A percentile compares a stretch with the other conserved stretches of the same genome.
Conservation (phyloP, 2,888 invertebrate species). For the Pharmacophagus antenor region DNA sequence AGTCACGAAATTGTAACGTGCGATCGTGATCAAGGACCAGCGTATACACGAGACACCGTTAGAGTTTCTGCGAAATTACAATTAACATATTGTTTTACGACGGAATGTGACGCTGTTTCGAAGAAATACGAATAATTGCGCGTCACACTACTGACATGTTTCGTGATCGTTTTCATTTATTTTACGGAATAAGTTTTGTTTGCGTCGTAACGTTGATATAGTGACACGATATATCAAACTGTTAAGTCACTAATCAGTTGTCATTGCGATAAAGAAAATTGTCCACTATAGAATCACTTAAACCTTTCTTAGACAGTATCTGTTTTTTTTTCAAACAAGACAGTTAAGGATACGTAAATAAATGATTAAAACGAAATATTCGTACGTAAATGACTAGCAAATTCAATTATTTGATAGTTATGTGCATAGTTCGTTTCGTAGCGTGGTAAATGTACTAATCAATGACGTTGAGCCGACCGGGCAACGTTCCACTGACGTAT, state of each 20-base stretch:
- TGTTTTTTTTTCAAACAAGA: no score
- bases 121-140: slow-evolving; percentile 1
- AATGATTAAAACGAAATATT: neutral
- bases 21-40: slow-evolving; percentile 25
- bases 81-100: slow-evolving; percentile 26
- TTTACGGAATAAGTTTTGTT: no score
- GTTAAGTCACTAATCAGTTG: no score
- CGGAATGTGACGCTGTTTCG: slow-evolving; percentile 17
- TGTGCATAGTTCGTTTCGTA: slow-evolving; percentile 35
- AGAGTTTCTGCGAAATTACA: slow-evolving; percentile 20
- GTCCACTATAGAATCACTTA: no score
- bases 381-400: neutral
- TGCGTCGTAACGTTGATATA: neutral
- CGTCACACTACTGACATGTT: slow-evolving; percentile 4
- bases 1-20: slow-evolving; percentile 25
- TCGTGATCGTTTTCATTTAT: slow-evolving; percentile 9
- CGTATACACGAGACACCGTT: slow-evolving; percentile 30
- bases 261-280: no score
- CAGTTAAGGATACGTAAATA: no score
- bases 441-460: slow-evolving; percentile 38
- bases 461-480: slow-evolving; percentile 37
- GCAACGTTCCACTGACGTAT: slow-evolving; percentile 37
- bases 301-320: no score
- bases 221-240: no score
- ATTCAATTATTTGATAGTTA: slow-evolving; percentile 30